Percentiles rank a stretch among this genome's conserved stretches.
These are phyloP conservation scores for Physocephala rufipes DNA, from an alignment of 2,888 invertebrate genomes.

Conservation along the genomic window DNA sequence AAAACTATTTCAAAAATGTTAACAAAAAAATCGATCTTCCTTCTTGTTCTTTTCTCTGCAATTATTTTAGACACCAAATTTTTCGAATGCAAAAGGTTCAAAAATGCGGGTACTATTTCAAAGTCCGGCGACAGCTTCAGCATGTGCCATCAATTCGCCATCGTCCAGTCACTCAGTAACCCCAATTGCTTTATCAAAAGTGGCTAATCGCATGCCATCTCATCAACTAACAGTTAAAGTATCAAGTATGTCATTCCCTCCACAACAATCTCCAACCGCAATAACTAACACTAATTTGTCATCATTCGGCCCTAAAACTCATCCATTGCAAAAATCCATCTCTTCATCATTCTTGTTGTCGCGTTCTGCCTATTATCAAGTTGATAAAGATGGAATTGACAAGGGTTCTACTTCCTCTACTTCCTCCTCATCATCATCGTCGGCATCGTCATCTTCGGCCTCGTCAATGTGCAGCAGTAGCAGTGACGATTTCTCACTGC, in stretches of 20 bases:
- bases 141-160: background rate
- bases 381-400: conserved; percentile 3
- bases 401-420: conserved; percentile 1
- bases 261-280: conserved; percentile 38
- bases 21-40: background rate
- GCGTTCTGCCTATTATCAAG: conserved; percentile 23
- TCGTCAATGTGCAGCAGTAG: conserved; percentile 43
- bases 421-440: conserved; percentile 30
- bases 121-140: conserved; percentile 54
- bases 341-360: conserved; percentile 60
- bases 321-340: conserved; percentile 61
- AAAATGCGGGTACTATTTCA: conserved; percentile 63
- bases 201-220: conserved; percentile 43
- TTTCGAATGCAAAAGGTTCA: conserved; percentile 55
- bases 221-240: conserved; percentile 28
- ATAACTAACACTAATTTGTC: conserved; percentile 37
- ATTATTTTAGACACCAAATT: conserved; percentile 59
- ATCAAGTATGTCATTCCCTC: conserved; percentile 28
- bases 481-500: conserved; percentile 44
- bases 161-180: conserved; percentile 37
- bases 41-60: conserved; percentile 7
- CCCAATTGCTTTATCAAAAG: conserved; percentile 35
- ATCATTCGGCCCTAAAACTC: conserved; percentile 47
- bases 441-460: conserved; percentile 20
- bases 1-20: background rate